phyloP scores from a whole-genome alignment of 2,113 vertebrate species.

The Dascyllus trimaculatus region DNA sequence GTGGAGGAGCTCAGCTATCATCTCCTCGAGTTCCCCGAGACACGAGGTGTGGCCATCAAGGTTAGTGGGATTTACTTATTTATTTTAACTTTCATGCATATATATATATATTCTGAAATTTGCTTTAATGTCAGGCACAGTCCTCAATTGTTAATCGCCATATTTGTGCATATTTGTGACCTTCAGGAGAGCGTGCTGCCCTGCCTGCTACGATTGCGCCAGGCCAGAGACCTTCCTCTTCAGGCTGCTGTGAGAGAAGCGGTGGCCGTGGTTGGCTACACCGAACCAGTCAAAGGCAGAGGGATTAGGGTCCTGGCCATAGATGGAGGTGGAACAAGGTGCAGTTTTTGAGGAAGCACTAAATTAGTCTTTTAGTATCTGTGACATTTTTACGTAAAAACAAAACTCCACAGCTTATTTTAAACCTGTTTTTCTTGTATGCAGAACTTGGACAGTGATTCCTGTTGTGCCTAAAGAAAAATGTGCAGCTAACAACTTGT shows the following conservation, averaged over 20 bases:
- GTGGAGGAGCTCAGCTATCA: slow-evolving; percentile 94
- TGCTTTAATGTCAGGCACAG: accelerated
- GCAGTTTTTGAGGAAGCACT: background rate
- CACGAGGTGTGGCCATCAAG: slow-evolving; percentile 86
- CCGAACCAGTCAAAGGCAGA: slow-evolving; percentile 92
- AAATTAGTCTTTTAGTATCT: too few relatives aligned
- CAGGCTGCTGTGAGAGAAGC: slow-evolving; percentile 93
- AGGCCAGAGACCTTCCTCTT: slow-evolving; percentile 89
- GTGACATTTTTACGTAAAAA: background rate
- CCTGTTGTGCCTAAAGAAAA: too few relatives aligned
- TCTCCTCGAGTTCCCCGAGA: slow-evolving; percentile 96
- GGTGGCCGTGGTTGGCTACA: slow-evolving; percentile 93
- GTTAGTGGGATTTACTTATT: slow-evolving; percentile 51
- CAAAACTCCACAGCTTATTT: background rate
- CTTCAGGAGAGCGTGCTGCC: slow-evolving; percentile 90
- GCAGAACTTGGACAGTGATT: too few relatives aligned
- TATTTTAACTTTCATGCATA: too few relatives aligned
- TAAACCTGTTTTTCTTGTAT: too few relatives aligned
- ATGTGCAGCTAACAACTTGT: too few relatives aligned
- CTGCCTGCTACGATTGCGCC: slow-evolving; percentile 89
- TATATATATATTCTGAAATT: too few relatives aligned
- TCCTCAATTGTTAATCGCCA: accelerated
- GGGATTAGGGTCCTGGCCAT: slow-evolving; percentile 93
- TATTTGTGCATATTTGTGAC: background rate
- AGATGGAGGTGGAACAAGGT: slow-evolving; percentile 95